Evolutionary conservation across 2,888 invertebrate species (phyloP).

Genomic region (Creontiades dilutus): DNA sequence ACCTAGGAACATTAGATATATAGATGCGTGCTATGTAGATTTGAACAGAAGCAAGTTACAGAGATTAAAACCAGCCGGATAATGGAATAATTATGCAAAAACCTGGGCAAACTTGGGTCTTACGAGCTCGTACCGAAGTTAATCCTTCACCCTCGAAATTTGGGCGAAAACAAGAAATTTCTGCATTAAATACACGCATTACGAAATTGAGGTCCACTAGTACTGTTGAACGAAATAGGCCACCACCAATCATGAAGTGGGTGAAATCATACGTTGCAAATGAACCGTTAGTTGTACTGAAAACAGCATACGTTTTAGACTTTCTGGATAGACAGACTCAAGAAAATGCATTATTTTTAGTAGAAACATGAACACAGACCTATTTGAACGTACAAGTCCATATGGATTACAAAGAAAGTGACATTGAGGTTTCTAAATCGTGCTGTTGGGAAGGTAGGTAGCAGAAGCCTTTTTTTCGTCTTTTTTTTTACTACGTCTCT

Average conservation of each 20-base stretch:
- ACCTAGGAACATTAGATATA: too few relatives aligned
- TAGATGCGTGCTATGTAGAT: too few relatives aligned
- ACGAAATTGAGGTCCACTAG: neutral
- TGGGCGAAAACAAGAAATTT: neutral
- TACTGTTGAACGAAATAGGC: neutral
- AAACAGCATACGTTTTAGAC: neutral
- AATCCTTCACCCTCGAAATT: too few relatives aligned
- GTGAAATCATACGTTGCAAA: conserved; percentile 28
- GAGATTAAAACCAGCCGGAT: too few relatives aligned
- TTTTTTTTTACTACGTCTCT: neutral
- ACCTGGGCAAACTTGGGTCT: too few relatives aligned
- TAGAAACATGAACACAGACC: neutral
- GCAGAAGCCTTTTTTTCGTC: neutral
- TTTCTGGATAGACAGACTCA: neutral
- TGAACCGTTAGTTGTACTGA: neutral
- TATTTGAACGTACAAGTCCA: neutral
- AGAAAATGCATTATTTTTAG: neutral
- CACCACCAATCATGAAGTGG: conserved; percentile 18
- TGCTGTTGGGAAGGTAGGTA: neutral
- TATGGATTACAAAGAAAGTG: conserved; percentile 5
- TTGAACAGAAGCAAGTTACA: too few relatives aligned
- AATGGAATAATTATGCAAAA: too few relatives aligned
- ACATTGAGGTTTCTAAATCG: neutral
- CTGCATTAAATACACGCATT: neutral
- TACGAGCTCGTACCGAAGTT: too few relatives aligned